A percentile compares a stretch with the other conserved stretches of the same genome.
These are phyloP conservation scores for Maconellicoccus hirsutus DNA, from an alignment of 1,140 invertebrate species.

Conservation along the genomic window DNA sequence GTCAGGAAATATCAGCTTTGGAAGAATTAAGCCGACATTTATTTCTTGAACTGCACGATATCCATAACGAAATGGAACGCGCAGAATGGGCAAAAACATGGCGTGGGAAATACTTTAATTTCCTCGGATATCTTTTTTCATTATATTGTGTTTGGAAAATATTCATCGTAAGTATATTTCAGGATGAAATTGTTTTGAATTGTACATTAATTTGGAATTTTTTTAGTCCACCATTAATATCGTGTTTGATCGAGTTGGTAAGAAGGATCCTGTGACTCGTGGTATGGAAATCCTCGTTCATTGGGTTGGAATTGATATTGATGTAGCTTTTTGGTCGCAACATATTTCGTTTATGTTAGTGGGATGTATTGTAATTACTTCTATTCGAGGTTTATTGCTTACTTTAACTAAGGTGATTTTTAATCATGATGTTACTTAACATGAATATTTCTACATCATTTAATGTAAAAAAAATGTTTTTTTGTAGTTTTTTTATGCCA, in stretches of 20 bases:
- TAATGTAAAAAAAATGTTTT: slow-evolving; percentile 28
- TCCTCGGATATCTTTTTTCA: slow-evolving; percentile 97
- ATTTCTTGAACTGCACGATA: slow-evolving; percentile 90
- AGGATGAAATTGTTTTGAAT: neutral
- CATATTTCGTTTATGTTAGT: slow-evolving; percentile 95
- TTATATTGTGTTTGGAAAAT: slow-evolving; percentile 99
- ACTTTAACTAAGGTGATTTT: slow-evolving; percentile 99
- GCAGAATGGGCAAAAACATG: slow-evolving; percentile 93
- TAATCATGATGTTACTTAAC: neutral
- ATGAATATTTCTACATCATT: neutral
- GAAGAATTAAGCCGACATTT: slow-evolving; percentile 89
- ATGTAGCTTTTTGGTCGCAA: slow-evolving; percentile 97
- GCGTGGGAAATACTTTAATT: slow-evolving; percentile 98
- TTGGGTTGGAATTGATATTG: slow-evolving; percentile 92
- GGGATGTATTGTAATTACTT: slow-evolving; percentile 96
- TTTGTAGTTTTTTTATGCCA: slow-evolving; percentile 96
- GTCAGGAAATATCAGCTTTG: slow-evolving; percentile 71
- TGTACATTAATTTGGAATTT: slow-evolving; percentile 25
- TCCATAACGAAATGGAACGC: slow-evolving; percentile 83
- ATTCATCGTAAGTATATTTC: slow-evolving; percentile 70
- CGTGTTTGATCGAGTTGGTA: slow-evolving; percentile 95
- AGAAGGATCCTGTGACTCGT: slow-evolving; percentile 94
- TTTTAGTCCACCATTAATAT: slow-evolving; percentile 92
- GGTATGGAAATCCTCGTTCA: slow-evolving; percentile 95
- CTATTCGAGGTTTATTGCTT: slow-evolving; percentile 87